These are phyloP conservation scores for Spodoptera litura DNA, from an alignment of 1,140 invertebrate genomes.

Conservation along the genomic window DNA sequence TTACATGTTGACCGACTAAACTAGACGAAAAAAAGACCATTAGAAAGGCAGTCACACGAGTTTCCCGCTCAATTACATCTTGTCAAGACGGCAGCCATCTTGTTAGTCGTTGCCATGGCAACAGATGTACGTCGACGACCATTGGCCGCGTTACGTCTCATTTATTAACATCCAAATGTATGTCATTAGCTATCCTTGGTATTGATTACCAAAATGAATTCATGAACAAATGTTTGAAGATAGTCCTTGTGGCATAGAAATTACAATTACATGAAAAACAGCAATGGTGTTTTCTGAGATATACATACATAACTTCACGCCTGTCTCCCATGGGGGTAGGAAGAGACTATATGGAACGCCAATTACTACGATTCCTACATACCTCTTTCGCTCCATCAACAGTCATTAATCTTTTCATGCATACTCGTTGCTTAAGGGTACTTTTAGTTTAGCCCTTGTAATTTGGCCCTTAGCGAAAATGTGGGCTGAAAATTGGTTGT, in stretches of 20 bases:
- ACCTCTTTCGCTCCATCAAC: too few relatives aligned
- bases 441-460: too few relatives aligned
- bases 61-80: constrained; percentile 10
- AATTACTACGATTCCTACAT: too few relatives aligned
- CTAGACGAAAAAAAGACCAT: not conserved
- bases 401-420: too few relatives aligned
- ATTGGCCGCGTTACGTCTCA: not conserved
- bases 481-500: too few relatives aligned
- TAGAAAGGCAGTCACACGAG: not conserved
- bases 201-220: not conserved
- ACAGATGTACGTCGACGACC: not conserved
- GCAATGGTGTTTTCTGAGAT: not conserved
- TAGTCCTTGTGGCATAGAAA: not conserved
- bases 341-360: too few relatives aligned
- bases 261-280: not conserved
- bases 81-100: constrained; percentile 6
- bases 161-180: constrained; percentile 18
- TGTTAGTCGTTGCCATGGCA: not conserved
- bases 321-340: too few relatives aligned
- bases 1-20: not conserved
- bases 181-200: constrained; percentile 11
- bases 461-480: too few relatives aligned
- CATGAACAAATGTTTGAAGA: not conserved
- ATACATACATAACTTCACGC: too few relatives aligned
- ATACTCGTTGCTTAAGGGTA: too few relatives aligned